Evolutionary conservation across 2,113 vertebrate species (phyloP).

Genomic region (Turnix velox): DNA sequence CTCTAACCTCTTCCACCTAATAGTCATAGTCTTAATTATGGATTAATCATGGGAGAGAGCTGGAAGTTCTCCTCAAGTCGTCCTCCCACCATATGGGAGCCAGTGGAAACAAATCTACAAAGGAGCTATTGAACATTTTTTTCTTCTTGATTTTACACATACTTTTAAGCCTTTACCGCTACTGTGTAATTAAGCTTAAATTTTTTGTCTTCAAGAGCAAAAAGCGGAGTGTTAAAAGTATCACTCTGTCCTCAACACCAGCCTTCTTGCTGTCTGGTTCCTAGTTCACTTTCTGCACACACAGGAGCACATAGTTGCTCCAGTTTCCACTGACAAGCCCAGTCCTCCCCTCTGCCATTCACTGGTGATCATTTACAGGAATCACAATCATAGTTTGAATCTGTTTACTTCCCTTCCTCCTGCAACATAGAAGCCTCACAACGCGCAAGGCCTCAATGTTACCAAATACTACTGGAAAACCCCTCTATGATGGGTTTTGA

Average conservation of each 20-base stretch:
- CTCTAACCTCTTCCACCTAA: neutral
- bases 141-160: neutral
- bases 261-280: neutral
- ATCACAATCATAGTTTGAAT: neutral
- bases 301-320: accelerated
- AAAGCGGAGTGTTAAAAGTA: neutral
- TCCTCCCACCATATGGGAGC: neutral
- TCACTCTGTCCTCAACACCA: neutral
- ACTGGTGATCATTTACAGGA: neutral
- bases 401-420: neutral
- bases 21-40: neutral
- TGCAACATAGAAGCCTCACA: neutral
- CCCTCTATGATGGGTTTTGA: neutral
- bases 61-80: neutral
- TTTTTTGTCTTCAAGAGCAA: neutral
- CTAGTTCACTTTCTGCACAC: accelerated
- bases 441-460: neutral
- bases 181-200: neutral
- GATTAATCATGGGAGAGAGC: neutral
- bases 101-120: neutral
- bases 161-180: neutral
- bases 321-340: neutral
- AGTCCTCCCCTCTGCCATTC: neutral
- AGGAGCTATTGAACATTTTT: neutral
- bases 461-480: neutral